Conservation (phyloP, 2,797 vertebrate species). For the Pristis pectinata region DNA sequence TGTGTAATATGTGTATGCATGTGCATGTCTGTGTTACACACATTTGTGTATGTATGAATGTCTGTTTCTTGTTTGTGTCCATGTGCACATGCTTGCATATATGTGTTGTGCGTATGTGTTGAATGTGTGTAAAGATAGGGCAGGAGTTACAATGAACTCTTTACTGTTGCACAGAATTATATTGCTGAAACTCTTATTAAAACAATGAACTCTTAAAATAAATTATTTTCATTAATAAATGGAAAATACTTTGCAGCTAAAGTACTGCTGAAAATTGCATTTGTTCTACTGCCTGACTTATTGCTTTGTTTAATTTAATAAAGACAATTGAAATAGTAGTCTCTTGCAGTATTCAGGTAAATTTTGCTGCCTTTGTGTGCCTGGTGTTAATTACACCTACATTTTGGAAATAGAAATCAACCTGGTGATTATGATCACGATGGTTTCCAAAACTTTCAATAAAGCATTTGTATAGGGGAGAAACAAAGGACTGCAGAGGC, state of each 20-base stretch:
- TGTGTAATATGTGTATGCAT: no score
- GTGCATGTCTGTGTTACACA: no score
- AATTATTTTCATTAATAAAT: not conserved
- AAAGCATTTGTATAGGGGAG: not conserved
- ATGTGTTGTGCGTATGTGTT: no score
- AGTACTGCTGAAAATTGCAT: not conserved
- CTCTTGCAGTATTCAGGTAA: not conserved
- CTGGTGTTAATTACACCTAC: not conserved
- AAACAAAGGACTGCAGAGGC: no score
- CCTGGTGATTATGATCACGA: not conserved
- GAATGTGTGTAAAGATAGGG: not conserved
- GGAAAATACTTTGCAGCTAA: not conserved
- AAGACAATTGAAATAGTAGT: not conserved
- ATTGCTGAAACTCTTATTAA: constrained; percentile 1
- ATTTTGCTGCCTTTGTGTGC: not conserved
- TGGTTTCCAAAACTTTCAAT: not conserved
- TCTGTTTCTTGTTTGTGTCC: no score
- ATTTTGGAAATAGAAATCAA: not conserved
- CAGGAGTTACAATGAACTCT: not conserved
- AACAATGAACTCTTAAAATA: not conserved
- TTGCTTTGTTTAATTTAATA: constrained; percentile 19
- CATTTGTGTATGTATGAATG: no score
- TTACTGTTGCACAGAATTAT: constrained; percentile 19
- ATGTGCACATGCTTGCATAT: no score
- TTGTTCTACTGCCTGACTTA: not conserved